Evolutionary conservation across 2,113 vertebrate genomes (phyloP).

Genomic region (Oreotrochilus melanogaster): DNA sequence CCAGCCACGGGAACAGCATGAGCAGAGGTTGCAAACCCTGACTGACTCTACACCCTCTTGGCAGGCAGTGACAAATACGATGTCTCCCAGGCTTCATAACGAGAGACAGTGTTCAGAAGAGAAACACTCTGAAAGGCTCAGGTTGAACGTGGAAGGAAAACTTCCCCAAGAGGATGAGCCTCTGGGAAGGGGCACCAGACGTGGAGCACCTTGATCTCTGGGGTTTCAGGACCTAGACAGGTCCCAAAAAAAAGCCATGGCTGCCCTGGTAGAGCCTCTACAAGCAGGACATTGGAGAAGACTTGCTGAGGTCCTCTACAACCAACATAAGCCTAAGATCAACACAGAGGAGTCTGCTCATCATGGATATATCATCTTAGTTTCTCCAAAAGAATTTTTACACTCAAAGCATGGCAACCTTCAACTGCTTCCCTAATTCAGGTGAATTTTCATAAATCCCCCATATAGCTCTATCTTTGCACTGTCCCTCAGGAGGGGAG

Average conservation of each 20-base stretch:
- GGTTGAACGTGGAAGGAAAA: neutral
- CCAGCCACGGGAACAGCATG: neutral
- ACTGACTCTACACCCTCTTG: too few species aligned
- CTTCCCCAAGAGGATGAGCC: neutral
- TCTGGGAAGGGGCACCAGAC: neutral
- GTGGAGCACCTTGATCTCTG: neutral
- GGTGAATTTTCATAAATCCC: neutral
- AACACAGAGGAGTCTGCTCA: neutral
- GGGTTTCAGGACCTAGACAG: neutral
- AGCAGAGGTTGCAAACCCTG: neutral
- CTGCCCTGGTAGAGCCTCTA: neutral
- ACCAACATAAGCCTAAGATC: neutral
- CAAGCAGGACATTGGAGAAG: neutral
- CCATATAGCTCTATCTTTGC: neutral
- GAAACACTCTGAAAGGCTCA: neutral
- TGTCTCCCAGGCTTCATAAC: too few species aligned
- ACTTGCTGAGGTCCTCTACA: neutral
- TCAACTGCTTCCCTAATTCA: neutral
- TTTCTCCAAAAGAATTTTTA: neutral
- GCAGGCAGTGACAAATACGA: neutral
- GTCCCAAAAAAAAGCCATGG: neutral
- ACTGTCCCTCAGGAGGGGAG: neutral
- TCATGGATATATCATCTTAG: accelerated
- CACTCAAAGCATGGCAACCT: neutral
- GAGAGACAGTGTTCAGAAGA: neutral